Evolutionary conservation across 23 tunicate genomes (phyloP), one percentile per base, ranked within the genome.

Genomic region (Trididemnum clinides): DNA sequence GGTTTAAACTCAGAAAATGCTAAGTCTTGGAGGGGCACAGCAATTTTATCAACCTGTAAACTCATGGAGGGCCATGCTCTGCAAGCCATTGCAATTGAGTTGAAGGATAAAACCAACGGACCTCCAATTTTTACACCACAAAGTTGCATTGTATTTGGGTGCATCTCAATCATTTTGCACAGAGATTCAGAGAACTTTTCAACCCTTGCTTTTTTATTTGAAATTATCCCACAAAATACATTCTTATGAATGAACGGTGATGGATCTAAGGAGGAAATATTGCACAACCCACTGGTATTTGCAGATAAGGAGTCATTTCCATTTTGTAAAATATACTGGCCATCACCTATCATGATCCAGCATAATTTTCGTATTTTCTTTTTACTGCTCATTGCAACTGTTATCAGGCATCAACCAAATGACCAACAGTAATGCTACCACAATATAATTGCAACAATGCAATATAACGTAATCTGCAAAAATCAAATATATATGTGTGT

Each of bases 101-200:
- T 19, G 10, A 22, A 23, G 5, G 33, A 20, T 6, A 91, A 33
- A 34, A 86, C 1, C 15, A 92, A 85, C 0, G 97, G 91, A 3
- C 88, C 85, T 33, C 97, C 82, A 35, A 92, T 74, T 31, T 38
- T 50, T 63, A 92, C 71, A 0, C 80, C 87, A 87, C 97, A 92
- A 7, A 92, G n/a, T 34, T 87, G 88, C 97, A 92, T 92, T 34
- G 97, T 92, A 18, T 76, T 51, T 5, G 97, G 91, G 39, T 92
- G 87, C 0, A 92, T 25, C 39, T 87, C 88, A 21, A 87, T 28
- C 2, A 87, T 66, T 1, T 72, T 6, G 72, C 32, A 38, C 23
- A 73, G 15, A 36, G 38, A 7, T 86, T 73, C 80, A 36, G 57
- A 73, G 18, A 38, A 10, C 25, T 73, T 73, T 73, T 36, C 28